Percentiles rank a stretch among this genome's conserved stretches.
phyloP scores from a whole-genome alignment of 2,113 vertebrate species.

The Desmodus rotundus region DNA sequence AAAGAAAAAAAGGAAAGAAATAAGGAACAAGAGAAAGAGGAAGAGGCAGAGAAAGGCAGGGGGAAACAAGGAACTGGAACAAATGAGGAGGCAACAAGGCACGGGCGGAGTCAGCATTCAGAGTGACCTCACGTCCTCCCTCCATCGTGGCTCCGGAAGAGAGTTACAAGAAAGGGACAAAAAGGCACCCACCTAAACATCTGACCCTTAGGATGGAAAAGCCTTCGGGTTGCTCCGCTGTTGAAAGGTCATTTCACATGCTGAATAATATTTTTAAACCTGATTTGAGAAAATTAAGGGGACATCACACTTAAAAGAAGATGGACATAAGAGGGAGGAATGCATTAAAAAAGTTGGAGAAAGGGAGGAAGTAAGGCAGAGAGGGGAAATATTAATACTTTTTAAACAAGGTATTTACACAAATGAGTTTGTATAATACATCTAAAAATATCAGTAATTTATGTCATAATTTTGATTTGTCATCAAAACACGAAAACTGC shows the following conservation, averaged over 20 bases:
- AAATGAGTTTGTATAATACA: background rate
- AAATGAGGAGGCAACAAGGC: background rate
- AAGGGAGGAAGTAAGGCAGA: background rate
- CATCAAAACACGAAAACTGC: background rate
- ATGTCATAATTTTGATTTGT: background rate
- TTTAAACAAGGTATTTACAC: background rate
- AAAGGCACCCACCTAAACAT: background rate
- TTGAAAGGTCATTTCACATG: background rate
- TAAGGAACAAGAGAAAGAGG: background rate
- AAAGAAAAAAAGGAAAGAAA: background rate
- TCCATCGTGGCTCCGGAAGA: fast-evolving
- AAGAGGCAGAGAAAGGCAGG: background rate
- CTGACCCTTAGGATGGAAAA: background rate
- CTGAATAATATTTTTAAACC: background rate
- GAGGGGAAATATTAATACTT: background rate
- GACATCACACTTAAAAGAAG: background rate
- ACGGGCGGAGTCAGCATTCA: background rate
- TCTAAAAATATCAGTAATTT: background rate
- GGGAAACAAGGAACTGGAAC: background rate
- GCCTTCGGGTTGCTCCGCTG: background rate
- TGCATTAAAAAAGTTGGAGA: background rate
- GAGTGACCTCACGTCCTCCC: fast-evolving
- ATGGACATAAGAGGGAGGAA: background rate
- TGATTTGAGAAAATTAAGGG: background rate
- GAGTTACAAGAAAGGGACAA: background rate